phyloP scores from a whole-genome alignment of 2,797 vertebrate genomes.

The Picus viridis region DNA sequence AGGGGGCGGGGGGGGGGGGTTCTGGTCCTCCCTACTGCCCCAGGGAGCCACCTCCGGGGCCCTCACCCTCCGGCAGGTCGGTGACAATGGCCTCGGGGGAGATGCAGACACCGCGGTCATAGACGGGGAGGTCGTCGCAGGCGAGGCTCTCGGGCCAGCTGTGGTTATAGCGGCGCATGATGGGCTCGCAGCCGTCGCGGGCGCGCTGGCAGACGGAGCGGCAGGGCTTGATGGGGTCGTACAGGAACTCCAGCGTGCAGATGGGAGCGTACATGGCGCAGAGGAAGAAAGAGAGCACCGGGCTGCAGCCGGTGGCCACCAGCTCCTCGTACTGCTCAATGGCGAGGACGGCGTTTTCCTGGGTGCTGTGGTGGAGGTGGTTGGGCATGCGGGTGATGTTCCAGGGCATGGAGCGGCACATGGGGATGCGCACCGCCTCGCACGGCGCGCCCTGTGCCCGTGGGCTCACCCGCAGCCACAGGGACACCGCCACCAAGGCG shows the following conservation, averaged over 20 bases:
- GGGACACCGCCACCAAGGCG: slow-evolving; percentile 63
- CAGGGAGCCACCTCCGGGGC: background rate
- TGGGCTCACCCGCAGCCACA: slow-evolving; percentile 76
- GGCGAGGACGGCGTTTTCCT: slow-evolving; percentile 85
- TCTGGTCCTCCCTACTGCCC: background rate
- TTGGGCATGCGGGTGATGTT: slow-evolving; percentile 87
- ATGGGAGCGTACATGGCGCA: slow-evolving; percentile 87
- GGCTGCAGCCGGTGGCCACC: slow-evolving; percentile 82
- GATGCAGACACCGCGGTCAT: slow-evolving; percentile 85
- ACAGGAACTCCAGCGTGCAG: slow-evolving; percentile 84
- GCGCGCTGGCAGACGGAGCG: slow-evolving; percentile 83
- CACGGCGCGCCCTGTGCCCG: slow-evolving; percentile 80
- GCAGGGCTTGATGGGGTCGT: slow-evolving; percentile 85
- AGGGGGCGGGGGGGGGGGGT: background rate
- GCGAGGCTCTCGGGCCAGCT: slow-evolving; percentile 84
- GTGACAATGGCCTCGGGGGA: slow-evolving; percentile 86
- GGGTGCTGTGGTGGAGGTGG: slow-evolving; percentile 87
- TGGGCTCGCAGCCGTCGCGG: slow-evolving; percentile 82
- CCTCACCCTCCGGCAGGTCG: slow-evolving; percentile 79
- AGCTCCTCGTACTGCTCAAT: slow-evolving; percentile 85
- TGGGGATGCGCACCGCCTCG: slow-evolving; percentile 84
- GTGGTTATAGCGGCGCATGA: slow-evolving; percentile 85
- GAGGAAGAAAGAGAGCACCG: slow-evolving; percentile 82
- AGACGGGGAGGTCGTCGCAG: slow-evolving; percentile 83
- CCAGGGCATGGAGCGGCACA: slow-evolving; percentile 86